phyloP scores from a whole-genome alignment of 2,113 vertebrate species.

The Psilopsiagon aurifrons region DNA sequence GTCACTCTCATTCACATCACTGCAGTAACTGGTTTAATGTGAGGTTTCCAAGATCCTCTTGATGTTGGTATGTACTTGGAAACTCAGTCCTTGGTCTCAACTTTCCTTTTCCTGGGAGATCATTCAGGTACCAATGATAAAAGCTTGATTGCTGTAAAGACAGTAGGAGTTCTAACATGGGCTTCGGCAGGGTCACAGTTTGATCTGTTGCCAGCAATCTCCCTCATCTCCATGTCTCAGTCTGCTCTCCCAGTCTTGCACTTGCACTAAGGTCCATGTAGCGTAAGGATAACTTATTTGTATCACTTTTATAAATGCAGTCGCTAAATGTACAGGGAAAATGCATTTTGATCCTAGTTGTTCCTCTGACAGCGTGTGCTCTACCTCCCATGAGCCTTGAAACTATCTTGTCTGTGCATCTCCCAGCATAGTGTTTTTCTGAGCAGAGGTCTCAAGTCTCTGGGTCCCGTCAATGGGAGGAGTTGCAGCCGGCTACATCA shows the following conservation, averaged over 20 bases:
- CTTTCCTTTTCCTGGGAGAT: not conserved
- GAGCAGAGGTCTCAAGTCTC: not conserved
- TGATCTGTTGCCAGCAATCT: rapidly evolving
- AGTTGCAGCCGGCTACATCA: not conserved
- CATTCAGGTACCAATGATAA: not conserved
- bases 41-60: not conserved
- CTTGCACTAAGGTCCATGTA: not conserved
- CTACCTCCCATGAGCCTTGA: not conserved
- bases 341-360: rapidly evolving
- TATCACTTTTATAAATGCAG: rapidly evolving
- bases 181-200: not conserved
- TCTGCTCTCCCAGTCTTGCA: not conserved
- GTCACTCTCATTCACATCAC: not conserved
- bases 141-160: not conserved
- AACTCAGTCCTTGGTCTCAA: not conserved
- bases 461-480: not conserved
- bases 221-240: not conserved
- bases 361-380: not conserved
- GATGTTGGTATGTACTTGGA: not conserved
- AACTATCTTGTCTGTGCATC: rapidly evolving
- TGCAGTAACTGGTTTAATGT: not conserved
- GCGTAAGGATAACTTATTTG: not conserved
- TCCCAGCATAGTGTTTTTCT: rapidly evolving
- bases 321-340: not conserved
- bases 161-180: not conserved